Base-by-base conservation (phyloP, 1,140 invertebrate genomes). In the Teleopsis dalmanni region DNA sequence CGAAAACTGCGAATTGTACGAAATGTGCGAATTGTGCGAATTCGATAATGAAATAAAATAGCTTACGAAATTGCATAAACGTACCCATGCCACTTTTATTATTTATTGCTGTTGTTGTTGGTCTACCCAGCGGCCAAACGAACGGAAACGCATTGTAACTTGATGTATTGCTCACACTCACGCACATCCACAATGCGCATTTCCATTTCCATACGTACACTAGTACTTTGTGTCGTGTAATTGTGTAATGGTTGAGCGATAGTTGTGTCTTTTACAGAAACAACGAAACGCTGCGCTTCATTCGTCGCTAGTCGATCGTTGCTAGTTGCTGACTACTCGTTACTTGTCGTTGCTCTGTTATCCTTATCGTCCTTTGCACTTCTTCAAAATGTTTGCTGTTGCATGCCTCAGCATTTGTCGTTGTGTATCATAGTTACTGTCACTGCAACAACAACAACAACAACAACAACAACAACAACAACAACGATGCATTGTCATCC, bases 41-140 rank as follows among this genome's bases (percentile, higher is more conserved):
- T n/a, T 50, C 48, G 42, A 50, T 50, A 50, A 50, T 50, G 48
- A 50, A 50, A 50, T 50, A 50, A 50, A 50, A 44, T 42, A 29
- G 40, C 25, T 48, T 21, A 18, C 31, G 37, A 18, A 44, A 33
- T 44, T 44, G 31, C 14, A 33, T 27, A 27, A 44, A 16, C 31
- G 18, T 44, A 33, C 42, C 42, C 31, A 40, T 40, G n/a, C 37
- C 19, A 14, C n/a, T n/a, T 36, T 36, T 36, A 18, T 36, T 36
- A 1, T 18, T 22, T 23, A 11, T n/a, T 22, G 22, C 14, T 23
- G 8, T 38, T 38, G 10, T 7, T 22, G 10, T 38, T 7, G 4
- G 34, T 35, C 22, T 13, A 19, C 7, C 35, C 19, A 21, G 37
- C 14, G 11, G 21, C 18, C 18, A 21, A 22, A 40, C 19, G 37